phyloP scores from a whole-genome alignment of 2,113 vertebrate species.

The Spizaetus ornatus region DNA sequence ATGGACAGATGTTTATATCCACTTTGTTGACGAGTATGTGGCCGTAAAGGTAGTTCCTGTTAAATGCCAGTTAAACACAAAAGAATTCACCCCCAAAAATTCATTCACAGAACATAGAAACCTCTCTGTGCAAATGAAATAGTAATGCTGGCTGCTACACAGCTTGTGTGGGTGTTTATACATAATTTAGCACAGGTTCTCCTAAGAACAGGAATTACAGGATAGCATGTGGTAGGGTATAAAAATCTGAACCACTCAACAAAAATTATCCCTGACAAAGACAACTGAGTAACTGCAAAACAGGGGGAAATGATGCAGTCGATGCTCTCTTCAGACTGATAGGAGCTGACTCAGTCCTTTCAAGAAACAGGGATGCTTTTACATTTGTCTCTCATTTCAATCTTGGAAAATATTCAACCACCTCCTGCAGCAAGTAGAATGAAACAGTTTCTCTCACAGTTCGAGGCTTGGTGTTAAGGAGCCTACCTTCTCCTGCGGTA shows the following conservation, averaged over 20 bases:
- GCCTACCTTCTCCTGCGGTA: rapidly evolving
- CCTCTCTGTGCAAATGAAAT: not conserved
- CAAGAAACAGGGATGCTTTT: not conserved
- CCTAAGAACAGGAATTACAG: not conserved
- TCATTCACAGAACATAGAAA: not conserved
- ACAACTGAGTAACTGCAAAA: not conserved
- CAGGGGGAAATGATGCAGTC: not conserved
- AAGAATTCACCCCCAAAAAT: not conserved
- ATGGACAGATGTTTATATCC: not conserved
- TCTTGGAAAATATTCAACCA: not conserved
- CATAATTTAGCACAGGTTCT: not conserved
- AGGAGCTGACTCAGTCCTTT: not conserved
- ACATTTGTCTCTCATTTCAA: not conserved
- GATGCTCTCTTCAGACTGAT: not conserved
- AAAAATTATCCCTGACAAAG: not conserved
- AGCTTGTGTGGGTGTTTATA: not conserved
- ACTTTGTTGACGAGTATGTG: rapidly evolving
- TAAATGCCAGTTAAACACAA: not conserved
- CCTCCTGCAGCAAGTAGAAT: not conserved
- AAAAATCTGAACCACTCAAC: not conserved
- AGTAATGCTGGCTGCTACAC: not conserved
- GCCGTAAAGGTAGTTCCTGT: not conserved
- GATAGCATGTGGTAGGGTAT: not conserved
- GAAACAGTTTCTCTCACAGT: rapidly evolving
- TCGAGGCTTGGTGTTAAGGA: not conserved